These are phyloP conservation scores for Dermolepida albohirtum DNA, from an alignment of 2,888 invertebrate genomes.

Conservation along the genomic window DNA sequence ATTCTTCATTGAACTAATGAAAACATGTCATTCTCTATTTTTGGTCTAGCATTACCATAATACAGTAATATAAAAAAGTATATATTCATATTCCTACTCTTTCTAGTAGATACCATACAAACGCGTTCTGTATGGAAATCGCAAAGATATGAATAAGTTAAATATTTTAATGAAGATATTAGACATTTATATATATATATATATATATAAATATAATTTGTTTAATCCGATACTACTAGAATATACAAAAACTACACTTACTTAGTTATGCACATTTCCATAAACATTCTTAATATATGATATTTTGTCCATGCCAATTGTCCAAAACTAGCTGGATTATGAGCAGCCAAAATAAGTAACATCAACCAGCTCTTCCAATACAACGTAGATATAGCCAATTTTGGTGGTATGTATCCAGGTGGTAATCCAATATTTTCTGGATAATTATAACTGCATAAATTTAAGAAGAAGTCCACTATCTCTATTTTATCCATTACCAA, in stretches of 20 bases:
- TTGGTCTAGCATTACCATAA: no score
- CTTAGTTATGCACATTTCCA: slow-evolving; percentile 98
- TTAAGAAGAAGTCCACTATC: slow-evolving; percentile 90
- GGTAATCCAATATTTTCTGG: slow-evolving; percentile 94
- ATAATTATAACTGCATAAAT: slow-evolving; percentile 90
- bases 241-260: slow-evolving; percentile 62
- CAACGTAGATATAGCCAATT: slow-evolving; percentile 88
- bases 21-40: no score
- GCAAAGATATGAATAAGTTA: no score
- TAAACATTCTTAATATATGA: slow-evolving; percentile 88
- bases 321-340: slow-evolving; percentile 91
- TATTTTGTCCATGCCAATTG: slow-evolving; percentile 89
- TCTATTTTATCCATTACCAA: slow-evolving; percentile 84
- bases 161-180: no score
- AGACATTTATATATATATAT: no score
- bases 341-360: slow-evolving; percentile 88
- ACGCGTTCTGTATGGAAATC: no score
- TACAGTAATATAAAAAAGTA: no score
- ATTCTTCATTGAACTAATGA: no score
- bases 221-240: no score
- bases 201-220: no score
- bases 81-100: no score
- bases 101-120: no score
- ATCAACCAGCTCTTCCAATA: slow-evolving; percentile 97
- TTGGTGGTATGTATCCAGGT: slow-evolving; percentile 82